Base-by-base conservation (phyloP, 2,888 invertebrate genomes). In the Acrobasis suavella region DNA sequence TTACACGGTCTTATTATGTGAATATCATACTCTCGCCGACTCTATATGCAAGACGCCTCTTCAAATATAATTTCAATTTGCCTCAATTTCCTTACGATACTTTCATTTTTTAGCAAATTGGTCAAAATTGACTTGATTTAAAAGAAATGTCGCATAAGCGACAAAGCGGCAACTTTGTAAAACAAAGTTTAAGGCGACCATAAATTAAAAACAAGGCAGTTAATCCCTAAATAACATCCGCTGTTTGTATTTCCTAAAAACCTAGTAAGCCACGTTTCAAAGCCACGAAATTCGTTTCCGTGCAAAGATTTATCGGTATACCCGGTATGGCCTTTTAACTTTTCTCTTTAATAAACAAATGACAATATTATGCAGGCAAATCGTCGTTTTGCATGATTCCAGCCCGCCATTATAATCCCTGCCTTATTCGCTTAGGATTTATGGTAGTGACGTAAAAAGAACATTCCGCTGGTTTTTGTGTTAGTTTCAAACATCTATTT, bases 371-470 rank as follows among this genome's bases (percentile, higher is more conserved):
- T 67, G 67, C 65, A 62, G 70, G 67, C 70, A 75, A 76, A 78
- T 75, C 70, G 73, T 70, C 72, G 70, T 67, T 72, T 76, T 68
- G 72, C 72, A 73, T 75, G 75, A 74, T 72, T 69, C 69, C 66
- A 64, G 66, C 62, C 61, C 63, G 67, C 64, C 72, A 72, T 74
- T 75, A 71, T 70, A 62, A 66, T 58, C 58, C 52, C 50, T 46
- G 50, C 58, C 51, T 49, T 52, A 58, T 50, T 59, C 59, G 15
- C 16, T 17, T n/a, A 52, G 61, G 51, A 46, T 32, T 60, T 50
- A 60, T 61, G 51, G 15, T 50, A 16, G 15, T 55, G 16, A 62
- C 17, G 62, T 54, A 55, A 55, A 62, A 55, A 50, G 46, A 37
- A 60, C 51, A 60, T 51, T 60, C 39, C 8, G 50, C 17, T 14